Base-by-base conservation (phyloP, 2,888 invertebrate genomes). In the Mechanitis mazaeus region DNA sequence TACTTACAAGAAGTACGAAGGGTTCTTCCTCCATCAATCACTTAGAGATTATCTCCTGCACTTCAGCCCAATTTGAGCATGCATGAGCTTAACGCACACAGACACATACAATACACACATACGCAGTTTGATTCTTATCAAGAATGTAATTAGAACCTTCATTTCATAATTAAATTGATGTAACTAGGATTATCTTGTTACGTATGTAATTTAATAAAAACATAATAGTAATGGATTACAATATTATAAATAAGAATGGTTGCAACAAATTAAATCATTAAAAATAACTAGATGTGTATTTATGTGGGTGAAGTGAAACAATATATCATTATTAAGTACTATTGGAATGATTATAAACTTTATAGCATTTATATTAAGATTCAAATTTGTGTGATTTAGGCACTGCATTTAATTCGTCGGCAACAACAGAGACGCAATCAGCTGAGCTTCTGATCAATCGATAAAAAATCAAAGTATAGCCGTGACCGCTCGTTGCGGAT, bases 11-110 rank as follows among this genome's bases (percentile, higher is more conserved):
- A 54, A 47, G 55, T 46, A 54, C 56, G 45, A 59, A 78, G 73
- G 75, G 77, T 70, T 74, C 75, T 75, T 71, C 67, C 69, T 71
- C 71, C 72, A 72, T 72, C 72, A 71, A 72, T 72, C 72, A 71
- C 71, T 69, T 67, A 64, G 70, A 92, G 92, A 92, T 92, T 92
- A 92, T 92, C 92, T 92, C 89, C 86, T 91, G 90, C 91, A 90
- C 91, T 90, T 91, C 89, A 89, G 82, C 83, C 84, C 83, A 85
- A 86, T 85, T 87, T 85, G 83, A 86, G 79, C 83, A 79, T 86
- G 85, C 84, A 84, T 75, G 81, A 78, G 85, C 86, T 87, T 86
- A 87, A 83, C 84, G 68, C 84, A 85, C 83, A 84, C 85, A 69
- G 70, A 72, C 64, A 61, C 54, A 50, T 63, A 66, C 61, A 67